Conservation (phyloP, 2,888 invertebrate genomes). For the Ichneumon xanthorius region DNA sequence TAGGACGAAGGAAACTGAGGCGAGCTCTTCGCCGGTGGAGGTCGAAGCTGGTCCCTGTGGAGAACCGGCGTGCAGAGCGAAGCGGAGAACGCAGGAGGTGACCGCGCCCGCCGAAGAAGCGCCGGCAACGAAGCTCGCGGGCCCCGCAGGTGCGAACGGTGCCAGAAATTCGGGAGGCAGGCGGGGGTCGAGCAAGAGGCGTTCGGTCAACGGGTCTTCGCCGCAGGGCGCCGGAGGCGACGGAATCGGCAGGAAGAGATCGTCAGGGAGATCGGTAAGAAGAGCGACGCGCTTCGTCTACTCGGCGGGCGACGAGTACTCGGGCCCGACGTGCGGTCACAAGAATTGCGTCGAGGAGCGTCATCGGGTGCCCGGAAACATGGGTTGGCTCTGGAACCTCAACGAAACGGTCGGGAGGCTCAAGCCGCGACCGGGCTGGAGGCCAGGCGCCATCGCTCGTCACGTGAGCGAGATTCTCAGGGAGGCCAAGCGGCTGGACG, state of each 20-base stretch:
- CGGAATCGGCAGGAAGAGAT: constrained; percentile 50
- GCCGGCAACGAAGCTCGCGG: constrained; percentile 50
- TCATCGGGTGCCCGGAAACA: constrained; percentile 79
- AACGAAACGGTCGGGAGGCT: constrained; percentile 68
- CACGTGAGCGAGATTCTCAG: constrained; percentile 71
- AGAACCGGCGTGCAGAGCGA: constrained; percentile 74
- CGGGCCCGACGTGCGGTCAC: constrained; percentile 78
- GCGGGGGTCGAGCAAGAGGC: constrained; percentile 2
- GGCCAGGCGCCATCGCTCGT: constrained; percentile 80
- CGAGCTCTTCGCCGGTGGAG: constrained; percentile 46
- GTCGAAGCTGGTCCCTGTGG: constrained; percentile 76
- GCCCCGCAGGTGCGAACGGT: constrained; percentile 1
- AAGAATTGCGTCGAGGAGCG: constrained; percentile 76
- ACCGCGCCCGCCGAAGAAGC: neutral
- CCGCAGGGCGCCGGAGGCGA: constrained; percentile 66
- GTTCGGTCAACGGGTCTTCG: constrained; percentile 30
- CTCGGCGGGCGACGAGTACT: constrained; percentile 77
- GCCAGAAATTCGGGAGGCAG: constrained; percentile 31
- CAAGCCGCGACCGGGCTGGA: constrained; percentile 81
- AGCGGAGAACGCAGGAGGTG: constrained; percentile 50
- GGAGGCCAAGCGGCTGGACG: constrained; percentile 67
- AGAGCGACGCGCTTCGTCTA: constrained; percentile 77
- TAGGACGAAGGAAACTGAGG: constrained; percentile 61
- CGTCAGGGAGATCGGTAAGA: constrained; percentile 63
- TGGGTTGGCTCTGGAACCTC: constrained; percentile 83